These are phyloP conservation scores for Procambarus clarkii DNA, from an alignment of 1,140 invertebrate genomes.

Conservation along the genomic window DNA sequence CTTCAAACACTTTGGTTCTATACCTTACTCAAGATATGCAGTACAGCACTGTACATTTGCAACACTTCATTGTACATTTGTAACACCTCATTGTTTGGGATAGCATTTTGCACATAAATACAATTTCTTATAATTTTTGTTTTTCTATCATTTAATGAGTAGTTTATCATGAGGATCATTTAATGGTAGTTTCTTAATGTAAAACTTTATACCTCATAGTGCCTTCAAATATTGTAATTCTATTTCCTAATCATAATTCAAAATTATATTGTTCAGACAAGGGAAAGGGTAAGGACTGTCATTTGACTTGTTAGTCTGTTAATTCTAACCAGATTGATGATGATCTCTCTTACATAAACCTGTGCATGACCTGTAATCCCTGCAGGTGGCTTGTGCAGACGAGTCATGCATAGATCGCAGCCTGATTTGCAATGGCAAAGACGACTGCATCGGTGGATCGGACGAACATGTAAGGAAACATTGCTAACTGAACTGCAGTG, in stretches of 20 bases:
- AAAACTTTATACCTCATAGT: too few species aligned
- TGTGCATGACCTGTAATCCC: constrained; percentile 30
- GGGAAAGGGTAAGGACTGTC: neutral
- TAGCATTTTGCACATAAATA: neutral
- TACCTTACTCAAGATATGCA: too few species aligned
- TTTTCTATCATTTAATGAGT: too few species aligned
- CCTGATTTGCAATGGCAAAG: constrained; percentile 52
- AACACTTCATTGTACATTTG: neutral
- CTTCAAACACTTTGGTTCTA: too few species aligned
- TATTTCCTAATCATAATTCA: neutral
- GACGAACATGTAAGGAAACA: constrained; percentile 56
- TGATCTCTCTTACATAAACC: neutral
- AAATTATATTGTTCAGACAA: neutral
- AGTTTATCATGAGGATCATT: too few species aligned
- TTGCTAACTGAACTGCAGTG: constrained; percentile 10
- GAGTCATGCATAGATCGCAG: constrained; percentile 45
- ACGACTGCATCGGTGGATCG: constrained; percentile 49
- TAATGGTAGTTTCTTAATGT: too few species aligned
- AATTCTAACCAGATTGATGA: neutral
- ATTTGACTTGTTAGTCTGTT: neutral
- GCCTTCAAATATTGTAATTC: too few species aligned
- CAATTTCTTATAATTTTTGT: too few species aligned
- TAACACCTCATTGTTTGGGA: neutral
- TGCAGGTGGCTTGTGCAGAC: constrained; percentile 63
- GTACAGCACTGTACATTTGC: neutral